Evolutionary conservation across 2,888 invertebrate species (phyloP).

Genomic region (Oligia fasciuncula): DNA sequence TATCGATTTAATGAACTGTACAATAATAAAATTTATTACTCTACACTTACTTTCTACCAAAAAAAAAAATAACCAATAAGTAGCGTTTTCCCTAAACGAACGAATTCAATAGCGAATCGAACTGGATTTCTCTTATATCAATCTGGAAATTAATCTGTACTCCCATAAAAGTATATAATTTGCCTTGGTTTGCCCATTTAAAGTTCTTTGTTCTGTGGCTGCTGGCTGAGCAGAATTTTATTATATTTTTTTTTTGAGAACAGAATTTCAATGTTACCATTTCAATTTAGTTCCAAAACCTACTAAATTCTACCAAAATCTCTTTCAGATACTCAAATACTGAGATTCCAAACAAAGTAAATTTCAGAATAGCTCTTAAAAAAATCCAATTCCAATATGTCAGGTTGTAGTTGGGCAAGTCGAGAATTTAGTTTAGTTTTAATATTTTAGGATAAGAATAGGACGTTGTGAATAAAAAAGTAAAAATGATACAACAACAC

Average conservation of each 20-base stretch:
- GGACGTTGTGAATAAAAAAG: conserved; percentile 72
- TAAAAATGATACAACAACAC: conserved; percentile 70
- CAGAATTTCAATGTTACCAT: conserved; percentile 5
- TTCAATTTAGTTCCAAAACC: conserved; percentile 2
- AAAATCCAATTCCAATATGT: conserved; percentile 81
- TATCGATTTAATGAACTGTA: too few relatives aligned
- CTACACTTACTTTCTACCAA: too few relatives aligned
- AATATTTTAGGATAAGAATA: conserved; percentile 73
- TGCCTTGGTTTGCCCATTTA: not conserved
- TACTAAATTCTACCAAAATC: conserved; percentile 12
- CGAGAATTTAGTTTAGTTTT: conserved; percentile 75
- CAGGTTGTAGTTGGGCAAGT: conserved; percentile 76
- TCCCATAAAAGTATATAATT: not conserved
- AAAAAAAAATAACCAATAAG: too few relatives aligned
- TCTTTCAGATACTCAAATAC: conserved; percentile 33
- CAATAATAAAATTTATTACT: too few relatives aligned
- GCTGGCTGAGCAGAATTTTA: not conserved
- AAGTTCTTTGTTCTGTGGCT: not conserved
- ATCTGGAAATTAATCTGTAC: not conserved
- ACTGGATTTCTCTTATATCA: not conserved
- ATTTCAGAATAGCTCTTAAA: conserved; percentile 23
- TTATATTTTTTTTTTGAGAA: too few relatives aligned
- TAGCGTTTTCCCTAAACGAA: not conserved
- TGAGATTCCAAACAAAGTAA: conserved; percentile 45
- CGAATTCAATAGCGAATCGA: not conserved